Evolutionary conservation across 2,113 vertebrate genomes (phyloP).

Genomic region (Myodes glareolus): DNA sequence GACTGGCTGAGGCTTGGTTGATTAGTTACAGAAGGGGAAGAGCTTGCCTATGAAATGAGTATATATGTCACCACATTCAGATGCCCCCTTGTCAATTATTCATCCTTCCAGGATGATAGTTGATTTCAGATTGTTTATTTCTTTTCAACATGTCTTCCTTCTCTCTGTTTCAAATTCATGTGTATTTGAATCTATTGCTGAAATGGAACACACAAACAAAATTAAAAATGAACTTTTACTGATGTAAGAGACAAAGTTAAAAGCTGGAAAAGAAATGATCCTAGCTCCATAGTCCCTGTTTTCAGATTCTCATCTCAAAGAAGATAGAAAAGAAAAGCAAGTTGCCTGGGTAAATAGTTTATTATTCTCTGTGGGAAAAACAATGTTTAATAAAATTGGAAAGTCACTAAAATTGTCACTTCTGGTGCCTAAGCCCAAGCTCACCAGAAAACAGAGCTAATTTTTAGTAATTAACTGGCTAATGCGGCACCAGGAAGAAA

Average conservation of each 20-base stretch:
- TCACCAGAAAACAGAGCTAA: not conserved
- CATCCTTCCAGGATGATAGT: not conserved
- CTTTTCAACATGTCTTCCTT: no score
- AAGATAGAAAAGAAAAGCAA: not conserved
- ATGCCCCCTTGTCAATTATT: not conserved
- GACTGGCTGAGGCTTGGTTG: not conserved
- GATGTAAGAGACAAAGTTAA: not conserved
- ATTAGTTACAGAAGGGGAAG: not conserved
- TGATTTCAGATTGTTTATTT: not conserved
- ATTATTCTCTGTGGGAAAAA: not conserved
- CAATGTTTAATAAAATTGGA: not conserved
- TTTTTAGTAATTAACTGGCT: not conserved
- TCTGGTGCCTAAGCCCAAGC: not conserved
- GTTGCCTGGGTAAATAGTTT: not conserved
- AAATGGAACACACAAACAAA: not conserved
- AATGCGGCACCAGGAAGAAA: not conserved
- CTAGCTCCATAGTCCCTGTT: not conserved
- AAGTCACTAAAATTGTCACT: constrained; percentile 1
- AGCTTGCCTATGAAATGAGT: not conserved
- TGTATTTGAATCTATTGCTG: not conserved
- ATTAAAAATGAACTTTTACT: not conserved
- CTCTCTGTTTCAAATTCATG: not conserved
- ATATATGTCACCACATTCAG: not conserved
- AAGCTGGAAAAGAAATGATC: not conserved
- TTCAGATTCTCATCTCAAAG: not conserved